Conservation (phyloP, 2,797 vertebrate species). For the Pelochelys cantorii region DNA sequence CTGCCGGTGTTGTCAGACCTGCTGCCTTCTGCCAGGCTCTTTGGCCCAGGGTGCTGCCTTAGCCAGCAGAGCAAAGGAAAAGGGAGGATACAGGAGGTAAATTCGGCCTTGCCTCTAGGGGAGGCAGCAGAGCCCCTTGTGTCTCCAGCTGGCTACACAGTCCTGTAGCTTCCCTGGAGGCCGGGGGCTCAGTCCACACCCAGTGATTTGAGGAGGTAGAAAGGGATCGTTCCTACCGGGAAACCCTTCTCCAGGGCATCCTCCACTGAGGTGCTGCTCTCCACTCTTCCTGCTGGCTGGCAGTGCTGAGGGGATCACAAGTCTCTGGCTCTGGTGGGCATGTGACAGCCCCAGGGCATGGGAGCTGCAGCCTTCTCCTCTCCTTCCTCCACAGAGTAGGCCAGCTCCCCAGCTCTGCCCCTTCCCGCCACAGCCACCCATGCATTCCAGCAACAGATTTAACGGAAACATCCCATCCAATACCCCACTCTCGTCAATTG, state of each 20-base stretch:
- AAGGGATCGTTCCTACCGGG: background rate
- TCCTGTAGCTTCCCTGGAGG: background rate
- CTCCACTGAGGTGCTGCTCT: background rate
- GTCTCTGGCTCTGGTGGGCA: background rate
- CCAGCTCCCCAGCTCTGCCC: background rate
- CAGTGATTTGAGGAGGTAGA: background rate
- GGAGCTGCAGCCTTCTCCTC: background rate
- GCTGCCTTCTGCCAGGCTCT: fast-evolving
- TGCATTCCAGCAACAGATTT: background rate
- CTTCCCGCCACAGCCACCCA: fast-evolving
- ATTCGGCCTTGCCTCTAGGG: background rate
- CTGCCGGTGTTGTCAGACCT: background rate
- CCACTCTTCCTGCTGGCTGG: background rate
- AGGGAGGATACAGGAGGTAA: background rate
- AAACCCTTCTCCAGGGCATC: background rate
- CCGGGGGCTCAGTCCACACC: background rate
- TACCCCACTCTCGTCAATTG: background rate
- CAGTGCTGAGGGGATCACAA: background rate
- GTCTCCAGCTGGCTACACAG: background rate
- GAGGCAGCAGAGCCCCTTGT: background rate
- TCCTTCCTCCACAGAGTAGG: background rate
- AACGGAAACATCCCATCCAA: background rate
- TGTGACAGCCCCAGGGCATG: background rate
- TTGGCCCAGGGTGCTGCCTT: background rate
- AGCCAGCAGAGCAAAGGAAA: background rate